Evolutionary conservation across 2,888 invertebrate genomes (phyloP).

Genomic region (Chorisops tibialis): DNA sequence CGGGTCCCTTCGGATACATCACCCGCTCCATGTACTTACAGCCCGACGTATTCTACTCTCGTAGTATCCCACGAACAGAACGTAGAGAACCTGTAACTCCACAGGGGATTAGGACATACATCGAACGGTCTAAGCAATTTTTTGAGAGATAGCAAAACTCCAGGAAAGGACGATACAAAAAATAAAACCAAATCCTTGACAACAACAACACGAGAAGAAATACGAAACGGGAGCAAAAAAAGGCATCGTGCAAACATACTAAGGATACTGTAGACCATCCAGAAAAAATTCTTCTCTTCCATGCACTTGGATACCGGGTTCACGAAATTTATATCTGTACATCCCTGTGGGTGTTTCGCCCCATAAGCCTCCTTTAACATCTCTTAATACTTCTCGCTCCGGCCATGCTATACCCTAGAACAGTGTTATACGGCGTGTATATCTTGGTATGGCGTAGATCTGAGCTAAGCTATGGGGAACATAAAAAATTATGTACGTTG

Average conservation of each 20-base stretch:
- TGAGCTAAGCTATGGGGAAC: slow-evolving; percentile 13
- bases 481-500: slow-evolving; percentile 30
- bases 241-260: slow-evolving; percentile 1
- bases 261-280: too few species aligned
- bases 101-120: too few species aligned
- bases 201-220: slow-evolving; percentile 19
- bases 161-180: slow-evolving; percentile 4
- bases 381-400: too few species aligned
- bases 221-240: slow-evolving; percentile 1
- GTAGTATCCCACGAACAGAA: too few species aligned
- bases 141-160: not conserved
- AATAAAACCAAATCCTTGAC: slow-evolving; percentile 17
- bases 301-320: slow-evolving; percentile 25
- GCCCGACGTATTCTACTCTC: too few species aligned
- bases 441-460: too few species aligned
- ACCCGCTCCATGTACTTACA: too few species aligned
- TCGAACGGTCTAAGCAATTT: slow-evolving; percentile 22
- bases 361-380: not conserved
- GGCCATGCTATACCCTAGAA: too few species aligned
- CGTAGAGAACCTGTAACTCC: too few species aligned
- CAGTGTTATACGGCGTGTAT: too few species aligned
- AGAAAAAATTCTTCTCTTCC: slow-evolving; percentile 8
- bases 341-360: slow-evolving; percentile 27
- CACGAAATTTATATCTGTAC: slow-evolving; percentile 24
- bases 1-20: too few species aligned